phyloP scores from a whole-genome alignment of 2,113 vertebrate species.

The Nestor notabilis region DNA sequence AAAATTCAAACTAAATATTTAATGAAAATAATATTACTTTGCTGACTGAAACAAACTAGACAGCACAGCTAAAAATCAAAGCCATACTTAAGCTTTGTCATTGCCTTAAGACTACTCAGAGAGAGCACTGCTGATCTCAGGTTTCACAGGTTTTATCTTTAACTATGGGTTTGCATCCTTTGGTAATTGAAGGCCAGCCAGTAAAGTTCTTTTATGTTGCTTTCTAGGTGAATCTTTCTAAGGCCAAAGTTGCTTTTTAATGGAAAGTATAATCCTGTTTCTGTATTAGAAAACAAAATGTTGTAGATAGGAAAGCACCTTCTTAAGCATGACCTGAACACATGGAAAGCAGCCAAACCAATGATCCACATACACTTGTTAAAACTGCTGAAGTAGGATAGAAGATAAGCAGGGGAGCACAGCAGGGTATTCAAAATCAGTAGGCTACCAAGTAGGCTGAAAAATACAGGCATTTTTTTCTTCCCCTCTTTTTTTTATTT shows the following conservation, averaged over 20 bases:
- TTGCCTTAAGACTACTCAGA: conserved; percentile 40
- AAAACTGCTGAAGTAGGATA: conserved; percentile 29
- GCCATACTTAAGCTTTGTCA: background rate
- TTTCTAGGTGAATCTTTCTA: conserved; percentile 44
- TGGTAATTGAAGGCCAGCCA: background rate
- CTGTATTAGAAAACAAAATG: background rate
- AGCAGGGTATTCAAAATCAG: conserved; percentile 16
- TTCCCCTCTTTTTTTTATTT: background rate
- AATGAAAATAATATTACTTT: conserved; percentile 69
- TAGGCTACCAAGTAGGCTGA: conserved; percentile 16
- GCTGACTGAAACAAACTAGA: conserved; percentile 61
- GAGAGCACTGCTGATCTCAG: conserved; percentile 3
- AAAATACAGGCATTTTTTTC: background rate
- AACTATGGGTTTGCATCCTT: conserved; percentile 41
- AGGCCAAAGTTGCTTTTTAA: background rate
- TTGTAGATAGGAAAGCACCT: background rate
- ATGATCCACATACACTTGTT: conserved; percentile 12
- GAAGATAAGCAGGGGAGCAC: conserved; percentile 8
- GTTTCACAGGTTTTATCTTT: conserved; percentile 37
- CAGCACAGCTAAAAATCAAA: conserved; percentile 62
- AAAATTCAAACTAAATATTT: conserved; percentile 65
- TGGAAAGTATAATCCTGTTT: conserved; percentile 10
- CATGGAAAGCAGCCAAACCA: conserved; percentile 24
- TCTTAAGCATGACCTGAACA: conserved; percentile 21
- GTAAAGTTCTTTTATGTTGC: conserved; percentile 7